Conservation (phyloP, 2,113 vertebrate genomes). For the Paramormyrops kingsleyae region DNA sequence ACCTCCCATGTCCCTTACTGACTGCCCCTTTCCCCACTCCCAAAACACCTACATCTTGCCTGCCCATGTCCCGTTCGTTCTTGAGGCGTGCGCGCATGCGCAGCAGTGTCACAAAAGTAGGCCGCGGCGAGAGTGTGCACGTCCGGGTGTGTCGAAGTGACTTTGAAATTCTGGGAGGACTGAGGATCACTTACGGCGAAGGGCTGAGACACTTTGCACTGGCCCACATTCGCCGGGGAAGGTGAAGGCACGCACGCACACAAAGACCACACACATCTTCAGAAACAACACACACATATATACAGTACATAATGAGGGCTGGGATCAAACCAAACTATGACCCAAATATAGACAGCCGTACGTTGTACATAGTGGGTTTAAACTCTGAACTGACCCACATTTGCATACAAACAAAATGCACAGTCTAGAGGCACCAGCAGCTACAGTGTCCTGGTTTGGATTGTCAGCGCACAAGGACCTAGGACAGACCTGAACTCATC, state of each 20-base stretch:
- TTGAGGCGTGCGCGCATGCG: background rate
- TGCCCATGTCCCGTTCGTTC: background rate
- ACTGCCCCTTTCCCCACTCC: background rate
- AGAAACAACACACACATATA: background rate
- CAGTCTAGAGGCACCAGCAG: background rate
- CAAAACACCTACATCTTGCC: background rate
- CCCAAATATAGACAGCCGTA: background rate
- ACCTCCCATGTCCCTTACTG: background rate
- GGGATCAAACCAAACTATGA: background rate
- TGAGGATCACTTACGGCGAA: conserved; percentile 4
- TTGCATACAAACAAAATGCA: background rate
- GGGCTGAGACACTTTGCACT: background rate
- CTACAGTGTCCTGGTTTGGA: conserved; percentile 4
- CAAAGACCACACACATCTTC: background rate
- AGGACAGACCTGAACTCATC: background rate
- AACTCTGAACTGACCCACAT: background rate
- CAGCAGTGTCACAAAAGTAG: conserved; percentile 1
- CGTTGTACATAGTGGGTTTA: background rate
- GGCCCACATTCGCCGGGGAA: background rate
- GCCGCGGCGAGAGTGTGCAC: background rate
- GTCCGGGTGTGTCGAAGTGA: conserved; percentile 13
- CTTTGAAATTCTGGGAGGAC: conserved; percentile 18
- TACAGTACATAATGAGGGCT: background rate
- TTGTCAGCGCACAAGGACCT: conserved; percentile 8
- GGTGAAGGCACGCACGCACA: background rate